A percentile compares a stretch with the other conserved stretches of the same genome.
These are phyloP conservation scores for Xanthia togata DNA, from an alignment of 2,888 invertebrate species.

Conservation along the genomic window DNA sequence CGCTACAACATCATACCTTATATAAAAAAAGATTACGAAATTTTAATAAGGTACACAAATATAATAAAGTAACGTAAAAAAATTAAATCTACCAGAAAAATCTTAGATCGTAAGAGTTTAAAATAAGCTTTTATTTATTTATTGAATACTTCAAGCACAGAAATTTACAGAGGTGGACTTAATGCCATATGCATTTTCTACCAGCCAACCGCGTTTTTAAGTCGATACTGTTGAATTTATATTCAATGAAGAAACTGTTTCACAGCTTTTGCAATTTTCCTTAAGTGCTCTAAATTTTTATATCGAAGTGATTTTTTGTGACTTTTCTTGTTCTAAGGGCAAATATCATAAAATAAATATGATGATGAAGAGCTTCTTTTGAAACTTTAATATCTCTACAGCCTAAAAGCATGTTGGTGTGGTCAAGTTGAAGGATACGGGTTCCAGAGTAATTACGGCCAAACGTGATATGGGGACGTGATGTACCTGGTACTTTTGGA, in stretches of 20 bases:
- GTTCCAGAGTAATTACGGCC: not conserved
- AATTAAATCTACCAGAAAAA: not conserved
- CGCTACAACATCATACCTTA: too few species aligned
- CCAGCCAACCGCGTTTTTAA: too few species aligned
- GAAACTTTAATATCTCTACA: not conserved
- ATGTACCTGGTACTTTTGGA: not conserved
- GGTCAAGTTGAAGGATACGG: not conserved
- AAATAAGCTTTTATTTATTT: not conserved
- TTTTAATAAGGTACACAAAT: too few species aligned
- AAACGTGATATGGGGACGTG: not conserved
- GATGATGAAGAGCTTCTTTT: not conserved
- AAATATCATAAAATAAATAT: not conserved
- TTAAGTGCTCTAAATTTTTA: slow-evolving; percentile 5
- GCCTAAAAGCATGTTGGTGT: not conserved
- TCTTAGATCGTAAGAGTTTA: not conserved
- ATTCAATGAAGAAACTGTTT: not conserved
- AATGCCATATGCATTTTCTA: too few species aligned
- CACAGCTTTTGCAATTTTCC: not conserved
- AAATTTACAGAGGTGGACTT: too few species aligned
- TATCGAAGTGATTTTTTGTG: not conserved
- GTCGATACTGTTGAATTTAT: not conserved
- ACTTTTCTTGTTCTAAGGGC: not conserved
- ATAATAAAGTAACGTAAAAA: too few species aligned
- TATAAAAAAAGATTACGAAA: too few species aligned
- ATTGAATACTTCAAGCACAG: too few species aligned